Conservation (phyloP, 1,140 invertebrate species). For the Venustaconcha ellipsiformis region DNA sequence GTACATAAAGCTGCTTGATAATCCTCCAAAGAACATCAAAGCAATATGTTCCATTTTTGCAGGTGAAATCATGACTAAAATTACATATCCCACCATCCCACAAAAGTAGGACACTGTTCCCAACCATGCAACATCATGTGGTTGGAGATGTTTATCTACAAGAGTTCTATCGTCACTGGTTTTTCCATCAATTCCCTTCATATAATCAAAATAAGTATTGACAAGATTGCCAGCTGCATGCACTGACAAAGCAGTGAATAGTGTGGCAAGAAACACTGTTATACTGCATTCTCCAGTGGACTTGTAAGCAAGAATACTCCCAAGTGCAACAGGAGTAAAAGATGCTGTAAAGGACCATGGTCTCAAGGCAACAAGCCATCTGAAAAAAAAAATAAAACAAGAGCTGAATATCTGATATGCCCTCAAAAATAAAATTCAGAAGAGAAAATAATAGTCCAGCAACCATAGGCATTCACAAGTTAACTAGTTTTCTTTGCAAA, state of each 20-base stretch:
- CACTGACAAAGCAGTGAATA: constrained; percentile 88
- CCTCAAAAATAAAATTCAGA: too few species aligned
- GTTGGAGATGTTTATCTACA: constrained; percentile 88
- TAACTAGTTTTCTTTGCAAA: too few species aligned
- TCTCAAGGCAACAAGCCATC: constrained; percentile 76
- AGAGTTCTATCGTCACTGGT: constrained; percentile 91
- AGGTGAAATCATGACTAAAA: constrained; percentile 83
- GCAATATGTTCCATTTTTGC: constrained; percentile 95
- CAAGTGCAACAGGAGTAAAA: constrained; percentile 88
- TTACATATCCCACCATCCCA: constrained; percentile 90
- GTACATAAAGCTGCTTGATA: constrained; percentile 83
- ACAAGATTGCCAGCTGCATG: constrained; percentile 97
- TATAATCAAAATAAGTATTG: constrained; percentile 95
- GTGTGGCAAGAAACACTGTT: constrained; percentile 82
- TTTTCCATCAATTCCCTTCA: constrained; percentile 90
- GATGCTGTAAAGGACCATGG: constrained; percentile 95
- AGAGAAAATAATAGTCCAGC: too few species aligned
- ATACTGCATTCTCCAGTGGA: constrained; percentile 79
- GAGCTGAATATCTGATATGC: too few species aligned
- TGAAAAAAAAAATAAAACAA: constrained; percentile 12
- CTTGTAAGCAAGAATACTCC: constrained; percentile 88
- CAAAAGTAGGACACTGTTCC: constrained; percentile 88
- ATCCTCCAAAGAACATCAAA: constrained; percentile 92
- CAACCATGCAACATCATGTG: constrained; percentile 87
- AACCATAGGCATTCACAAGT: too few species aligned